Base-by-base conservation (phyloP, 2,797 vertebrate species). In the Yasuhikotakia modesta region DNA sequence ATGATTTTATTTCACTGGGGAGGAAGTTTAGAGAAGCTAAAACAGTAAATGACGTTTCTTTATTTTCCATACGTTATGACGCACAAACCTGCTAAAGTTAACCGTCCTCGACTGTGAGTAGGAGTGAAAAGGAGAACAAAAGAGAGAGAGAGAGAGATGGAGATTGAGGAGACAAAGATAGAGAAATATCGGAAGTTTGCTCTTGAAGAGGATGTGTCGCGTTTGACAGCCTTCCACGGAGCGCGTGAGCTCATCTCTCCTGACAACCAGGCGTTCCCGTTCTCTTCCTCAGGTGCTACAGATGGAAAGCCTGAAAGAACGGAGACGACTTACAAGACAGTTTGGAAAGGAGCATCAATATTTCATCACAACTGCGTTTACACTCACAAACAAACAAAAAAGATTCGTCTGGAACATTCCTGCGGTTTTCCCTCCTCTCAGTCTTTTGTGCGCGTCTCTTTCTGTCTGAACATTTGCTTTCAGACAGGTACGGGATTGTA, bases 321-420 rank as follows among this genome's bases (percentile, higher is more conserved):
- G 68, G 74, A 85, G 85, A 84, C 43, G 81, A 86, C 83, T 85
- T 85, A 87, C 83, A 84, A 85, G 85, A 83, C 83, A 86, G 85
- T 82, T 86, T 82, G 83, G 85, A 82, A 64, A 72, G 82, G 77
- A 66, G 72, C 83, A 87, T 87, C 79, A 85, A 86, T 85, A 84
- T 87, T 86, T 85, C 81, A 87, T 83, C 85, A 85, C 80, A 85
- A 86, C 83, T 78, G 82, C 79, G 80, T 87, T 87, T 87, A 85
- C 72, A 61, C 81, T 79, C 77, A 71, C 80, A 86, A 80, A 86
- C 81, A 85, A 84, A 84, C 84, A 84, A 83, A 87, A 82, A 78
- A 79, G 81, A 79, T 79, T 82, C 79, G 76, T 84, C 73, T 81
- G 79, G 81, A 84, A 84, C 77, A 70, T 82, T 82, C 79, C 82